Evolutionary conservation across 2,113 vertebrate genomes (phyloP).

Genomic region (Mobula birostris): DNA sequence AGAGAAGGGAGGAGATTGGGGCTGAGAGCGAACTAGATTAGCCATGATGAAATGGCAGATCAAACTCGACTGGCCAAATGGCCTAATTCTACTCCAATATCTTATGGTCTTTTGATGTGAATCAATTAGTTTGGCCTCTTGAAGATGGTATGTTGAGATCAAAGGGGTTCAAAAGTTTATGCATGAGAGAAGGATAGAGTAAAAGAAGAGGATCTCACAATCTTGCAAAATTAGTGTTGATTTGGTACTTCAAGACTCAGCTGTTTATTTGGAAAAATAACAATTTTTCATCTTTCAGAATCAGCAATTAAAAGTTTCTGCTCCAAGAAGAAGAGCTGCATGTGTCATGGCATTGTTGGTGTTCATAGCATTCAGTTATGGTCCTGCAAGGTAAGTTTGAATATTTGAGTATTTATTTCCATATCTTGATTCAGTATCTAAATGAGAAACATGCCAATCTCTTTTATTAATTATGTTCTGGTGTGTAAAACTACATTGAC

Average conservation of each 20-base stretch:
- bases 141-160: neutral
- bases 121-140: neutral
- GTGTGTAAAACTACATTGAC: neutral
- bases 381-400: conserved; percentile 68
- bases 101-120: neutral
- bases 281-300: conserved; percentile 59
- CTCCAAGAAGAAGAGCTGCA: conserved; percentile 76
- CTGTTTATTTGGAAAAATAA: neutral
- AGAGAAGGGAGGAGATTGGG: too few species aligned
- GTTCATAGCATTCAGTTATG: conserved; percentile 73
- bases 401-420: neutral
- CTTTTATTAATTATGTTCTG: neutral
- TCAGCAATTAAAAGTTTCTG: conserved; percentile 67
- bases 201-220: neutral
- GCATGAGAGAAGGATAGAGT: neutral
- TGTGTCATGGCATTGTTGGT: conserved; percentile 81
- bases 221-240: neutral
- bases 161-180: neutral
- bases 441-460: neutral
- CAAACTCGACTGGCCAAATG: too few species aligned
- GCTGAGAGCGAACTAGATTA: too few species aligned
- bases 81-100: too few species aligned
- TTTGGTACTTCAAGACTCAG: neutral
- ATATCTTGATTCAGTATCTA: neutral
- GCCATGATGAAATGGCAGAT: too few species aligned